phyloP scores from a whole-genome alignment of 2,113 vertebrate species.

The Cichladusa arquata region DNA sequence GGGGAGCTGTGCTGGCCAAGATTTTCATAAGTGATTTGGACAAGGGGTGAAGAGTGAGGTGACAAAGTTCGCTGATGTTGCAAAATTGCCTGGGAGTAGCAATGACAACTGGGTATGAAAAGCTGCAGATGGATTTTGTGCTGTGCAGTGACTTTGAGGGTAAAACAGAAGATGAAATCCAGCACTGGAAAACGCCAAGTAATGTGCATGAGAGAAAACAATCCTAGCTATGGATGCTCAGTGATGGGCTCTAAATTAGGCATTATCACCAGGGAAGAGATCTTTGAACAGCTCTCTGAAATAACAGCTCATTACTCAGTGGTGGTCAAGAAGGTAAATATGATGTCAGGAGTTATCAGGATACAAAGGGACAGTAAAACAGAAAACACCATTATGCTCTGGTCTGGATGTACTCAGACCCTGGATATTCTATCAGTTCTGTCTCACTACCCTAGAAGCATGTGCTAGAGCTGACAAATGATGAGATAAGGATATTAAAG shows the following conservation, averaged over 20 bases:
- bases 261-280: conserved; percentile 4
- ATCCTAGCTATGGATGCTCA: neutral
- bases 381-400: neutral
- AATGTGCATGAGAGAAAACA: neutral
- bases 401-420: neutral
- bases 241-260: conserved; percentile 32
- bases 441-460: neutral
- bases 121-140: neutral
- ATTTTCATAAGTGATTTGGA: neutral
- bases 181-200: neutral
- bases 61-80: neutral
- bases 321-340: conserved; percentile 31
- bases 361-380: neutral
- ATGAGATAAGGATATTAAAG: neutral
- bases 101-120: neutral
- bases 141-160: neutral
- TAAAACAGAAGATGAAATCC: conserved; percentile 5
- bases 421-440: neutral
- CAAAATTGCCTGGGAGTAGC: neutral
- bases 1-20: neutral
- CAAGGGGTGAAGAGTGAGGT: neutral
- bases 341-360: conserved; percentile 22
- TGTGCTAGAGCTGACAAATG: neutral
- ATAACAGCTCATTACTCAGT: conserved; percentile 19
- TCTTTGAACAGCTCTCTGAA: conserved; percentile 25